These are phyloP conservation scores for Bagarius yarrelli DNA, from an alignment of 2,113 vertebrate species.

Conservation along the genomic window DNA sequence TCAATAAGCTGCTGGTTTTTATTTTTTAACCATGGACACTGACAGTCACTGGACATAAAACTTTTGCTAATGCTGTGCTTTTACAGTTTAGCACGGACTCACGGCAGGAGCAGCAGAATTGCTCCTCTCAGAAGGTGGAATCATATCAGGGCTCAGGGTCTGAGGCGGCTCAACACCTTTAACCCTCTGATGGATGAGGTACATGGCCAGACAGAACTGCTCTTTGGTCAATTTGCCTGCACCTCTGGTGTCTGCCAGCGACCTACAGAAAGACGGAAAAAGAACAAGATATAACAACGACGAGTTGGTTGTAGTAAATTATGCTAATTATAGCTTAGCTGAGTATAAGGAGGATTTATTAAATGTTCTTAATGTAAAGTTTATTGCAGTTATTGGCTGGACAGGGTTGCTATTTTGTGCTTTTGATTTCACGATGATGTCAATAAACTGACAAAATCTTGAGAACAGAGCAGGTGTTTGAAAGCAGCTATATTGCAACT, in stretches of 20 bases:
- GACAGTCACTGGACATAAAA: neutral
- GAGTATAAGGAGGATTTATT: too few species aligned
- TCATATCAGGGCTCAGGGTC: constrained; percentile 86
- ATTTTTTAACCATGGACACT: neutral
- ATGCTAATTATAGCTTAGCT: too few species aligned
- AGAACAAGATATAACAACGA: neutral
- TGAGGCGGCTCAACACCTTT: constrained; percentile 91
- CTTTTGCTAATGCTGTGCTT: neutral
- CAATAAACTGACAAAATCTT: neutral
- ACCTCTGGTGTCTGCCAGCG: constrained; percentile 89
- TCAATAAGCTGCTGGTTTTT: neutral
- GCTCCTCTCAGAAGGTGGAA: constrained; percentile 88
- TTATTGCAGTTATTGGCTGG: too few species aligned
- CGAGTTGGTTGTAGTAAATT: too few species aligned
- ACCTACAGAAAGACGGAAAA: constrained; percentile 69
- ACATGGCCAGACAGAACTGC: constrained; percentile 96
- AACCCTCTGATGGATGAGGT: constrained; percentile 92
- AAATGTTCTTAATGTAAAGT: too few species aligned
- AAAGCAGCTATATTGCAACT: neutral
- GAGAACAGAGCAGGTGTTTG: neutral
- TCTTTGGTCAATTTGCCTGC: constrained; percentile 88
- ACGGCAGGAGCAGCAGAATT: constrained; percentile 64
- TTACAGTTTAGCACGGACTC: constrained; percentile 56
- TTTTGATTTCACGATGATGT: neutral
- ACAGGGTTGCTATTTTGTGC: neutral